Evolutionary conservation across 2,797 vertebrate species (phyloP).

Genomic region (Takifugu rubripes): DNA sequence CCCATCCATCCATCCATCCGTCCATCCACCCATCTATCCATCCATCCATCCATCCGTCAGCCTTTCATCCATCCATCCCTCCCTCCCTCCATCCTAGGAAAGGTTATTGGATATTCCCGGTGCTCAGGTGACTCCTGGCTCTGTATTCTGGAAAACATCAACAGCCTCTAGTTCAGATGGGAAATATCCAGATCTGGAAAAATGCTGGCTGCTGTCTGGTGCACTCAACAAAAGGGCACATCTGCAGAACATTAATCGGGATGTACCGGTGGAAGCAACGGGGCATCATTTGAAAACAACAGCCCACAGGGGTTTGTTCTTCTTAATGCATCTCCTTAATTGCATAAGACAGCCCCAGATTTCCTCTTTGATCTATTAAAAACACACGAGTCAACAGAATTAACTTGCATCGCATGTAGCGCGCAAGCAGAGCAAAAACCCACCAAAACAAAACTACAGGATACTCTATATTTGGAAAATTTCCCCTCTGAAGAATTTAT

Average conservation of each 20-base stretch:
- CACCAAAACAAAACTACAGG: constrained; percentile 22
- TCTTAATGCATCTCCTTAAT: constrained; percentile 79
- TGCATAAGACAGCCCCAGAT: constrained; percentile 79
- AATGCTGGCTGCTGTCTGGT: constrained; percentile 58
- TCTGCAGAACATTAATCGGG: constrained; percentile 71
- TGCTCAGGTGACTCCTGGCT: constrained; percentile 48
- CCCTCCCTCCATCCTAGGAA: no score
- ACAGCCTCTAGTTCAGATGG: constrained; percentile 54
- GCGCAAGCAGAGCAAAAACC: constrained; percentile 52
- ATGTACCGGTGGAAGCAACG: constrained; percentile 69
- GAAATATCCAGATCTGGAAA: constrained; percentile 47
- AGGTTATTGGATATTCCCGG: constrained; percentile 9
- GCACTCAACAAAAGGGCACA: constrained; percentile 70
- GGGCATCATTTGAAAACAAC: constrained; percentile 76
- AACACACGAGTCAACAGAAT: constrained; percentile 74
- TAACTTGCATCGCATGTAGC: constrained; percentile 64
- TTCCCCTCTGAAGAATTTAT: constrained; percentile 69
- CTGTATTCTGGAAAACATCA: constrained; percentile 47
- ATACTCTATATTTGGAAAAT: constrained; percentile 73
- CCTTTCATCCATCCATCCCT: no score
- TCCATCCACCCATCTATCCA: no score
- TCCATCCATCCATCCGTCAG: no score
- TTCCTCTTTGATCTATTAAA: constrained; percentile 78
- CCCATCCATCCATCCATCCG: no score
- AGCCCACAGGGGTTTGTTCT: constrained; percentile 77